These are phyloP conservation scores for Agrotis segetum DNA, from an alignment of 2,888 invertebrate species.

Conservation along the genomic window DNA sequence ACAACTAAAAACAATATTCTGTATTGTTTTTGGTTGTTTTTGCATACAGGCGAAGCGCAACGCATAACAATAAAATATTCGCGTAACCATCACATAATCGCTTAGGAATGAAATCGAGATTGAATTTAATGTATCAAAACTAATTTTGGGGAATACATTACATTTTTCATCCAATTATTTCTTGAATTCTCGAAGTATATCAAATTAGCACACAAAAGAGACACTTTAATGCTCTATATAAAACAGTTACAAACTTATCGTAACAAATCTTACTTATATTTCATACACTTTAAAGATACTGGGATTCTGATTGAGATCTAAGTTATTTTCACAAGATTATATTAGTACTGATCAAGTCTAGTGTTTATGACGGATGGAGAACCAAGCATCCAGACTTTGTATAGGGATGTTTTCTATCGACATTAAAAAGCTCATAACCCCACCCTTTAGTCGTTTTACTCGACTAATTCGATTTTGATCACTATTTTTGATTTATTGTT, in stretches of 20 bases:
- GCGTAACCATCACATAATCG: not conserved
- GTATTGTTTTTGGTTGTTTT: too few species aligned
- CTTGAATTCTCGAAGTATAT: not conserved
- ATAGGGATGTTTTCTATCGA: slow-evolving; percentile 14
- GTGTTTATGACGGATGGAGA: not conserved
- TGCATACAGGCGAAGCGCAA: too few species aligned
- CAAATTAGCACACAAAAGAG: not conserved
- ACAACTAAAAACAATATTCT: too few species aligned
- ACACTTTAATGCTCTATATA: not conserved
- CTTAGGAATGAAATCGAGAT: too few species aligned
- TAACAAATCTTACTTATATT: not conserved
- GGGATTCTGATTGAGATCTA: not conserved
- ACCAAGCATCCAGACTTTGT: too few species aligned
- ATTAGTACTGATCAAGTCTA: too few species aligned
- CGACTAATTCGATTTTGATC: not conserved
- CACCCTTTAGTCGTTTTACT: not conserved
- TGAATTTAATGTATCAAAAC: too few species aligned
- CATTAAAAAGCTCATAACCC: not conserved
- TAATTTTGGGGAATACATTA: not conserved
- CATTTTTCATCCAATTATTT: not conserved
- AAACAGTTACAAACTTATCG: not conserved
- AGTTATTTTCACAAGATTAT: not conserved
- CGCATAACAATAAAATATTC: not conserved
- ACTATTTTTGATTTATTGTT: not conserved
- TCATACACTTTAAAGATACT: not conserved